Evolutionary conservation across 1,140 invertebrate genomes (phyloP).

Genomic region (Micrasema longulum): DNA sequence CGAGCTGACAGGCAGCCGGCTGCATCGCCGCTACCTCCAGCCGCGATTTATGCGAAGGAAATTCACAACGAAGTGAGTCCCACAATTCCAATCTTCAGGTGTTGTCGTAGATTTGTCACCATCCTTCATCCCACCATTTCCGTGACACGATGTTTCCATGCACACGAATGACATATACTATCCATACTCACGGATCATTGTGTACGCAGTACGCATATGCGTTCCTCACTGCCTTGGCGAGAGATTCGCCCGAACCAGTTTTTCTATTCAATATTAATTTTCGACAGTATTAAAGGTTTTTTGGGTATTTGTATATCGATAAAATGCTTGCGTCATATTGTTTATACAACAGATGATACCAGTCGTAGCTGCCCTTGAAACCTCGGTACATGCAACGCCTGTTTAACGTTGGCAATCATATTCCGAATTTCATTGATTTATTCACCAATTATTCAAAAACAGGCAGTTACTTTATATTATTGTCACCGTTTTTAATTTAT

Average conservation of each 20-base stretch:
- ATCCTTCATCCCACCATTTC: constrained; percentile 15
- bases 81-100: constrained; percentile 12
- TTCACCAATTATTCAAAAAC: too few relatives aligned
- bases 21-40: constrained; percentile 25
- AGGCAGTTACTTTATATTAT: neutral
- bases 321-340: constrained; percentile 3
- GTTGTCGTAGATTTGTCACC: constrained; percentile 37
- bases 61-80: constrained; percentile 52
- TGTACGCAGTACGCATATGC: neutral
- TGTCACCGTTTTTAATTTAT: neutral
- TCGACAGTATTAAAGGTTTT: neutral
- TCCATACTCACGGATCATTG: neutral
- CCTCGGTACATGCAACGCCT: neutral
- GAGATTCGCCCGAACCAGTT: neutral
- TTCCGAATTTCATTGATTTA: too few relatives aligned
- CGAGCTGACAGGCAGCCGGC: constrained; percentile 24
- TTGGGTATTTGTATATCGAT: neutral
- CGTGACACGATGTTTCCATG: constrained; percentile 27
- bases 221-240: constrained; percentile 1
- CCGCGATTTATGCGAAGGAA: constrained; percentile 48
- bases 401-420: neutral
- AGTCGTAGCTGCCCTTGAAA: constrained; percentile 1
- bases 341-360: constrained; percentile 12
- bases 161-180: constrained; percentile 18
- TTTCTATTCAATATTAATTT: too few relatives aligned